Evolutionary conservation across 2,888 invertebrate genomes (phyloP).

Genomic region (Steinernema carpocapsae): DNA sequence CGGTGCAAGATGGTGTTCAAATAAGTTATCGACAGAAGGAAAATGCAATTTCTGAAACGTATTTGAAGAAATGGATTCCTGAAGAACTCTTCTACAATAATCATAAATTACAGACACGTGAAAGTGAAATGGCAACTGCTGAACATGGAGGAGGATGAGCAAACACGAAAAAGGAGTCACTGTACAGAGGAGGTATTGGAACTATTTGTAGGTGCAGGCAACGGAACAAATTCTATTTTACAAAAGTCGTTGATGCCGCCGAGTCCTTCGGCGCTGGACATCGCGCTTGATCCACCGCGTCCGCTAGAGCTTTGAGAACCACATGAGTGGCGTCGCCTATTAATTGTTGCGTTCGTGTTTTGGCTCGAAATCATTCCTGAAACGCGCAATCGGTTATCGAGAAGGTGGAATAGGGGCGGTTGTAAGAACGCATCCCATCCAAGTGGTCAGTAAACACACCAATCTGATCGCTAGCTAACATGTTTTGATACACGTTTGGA

Average conservation of each 20-base stretch:
- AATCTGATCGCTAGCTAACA: conserved; percentile 32
- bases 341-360: neutral
- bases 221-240: conserved; percentile 36
- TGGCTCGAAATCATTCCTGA: neutral
- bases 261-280: conserved; percentile 52
- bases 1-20: neutral
- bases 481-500: conserved; percentile 31
- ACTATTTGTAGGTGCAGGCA: conserved; percentile 11
- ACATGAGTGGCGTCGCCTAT: conserved; percentile 43
- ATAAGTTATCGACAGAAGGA: too few relatives aligned
- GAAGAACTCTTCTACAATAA: neutral
- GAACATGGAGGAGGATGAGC: neutral
- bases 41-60: too few relatives aligned
- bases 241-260: conserved; percentile 43
- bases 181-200: conserved; percentile 30
- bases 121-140: neutral
- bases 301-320: conserved; percentile 53
- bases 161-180: neutral
- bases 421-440: too few relatives aligned
- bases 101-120: conserved; percentile 1
- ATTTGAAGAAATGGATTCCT: neutral
- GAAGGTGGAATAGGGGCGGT: too few relatives aligned
- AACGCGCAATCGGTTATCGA: neutral
- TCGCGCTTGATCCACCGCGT: conserved; percentile 53
- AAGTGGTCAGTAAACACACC: conserved; percentile 12